Percentiles rank a stretch among this genome's conserved stretches.
Conservation (phyloP, 2,797 vertebrate genomes). For the Aselliscus stoliczkanus region DNA sequence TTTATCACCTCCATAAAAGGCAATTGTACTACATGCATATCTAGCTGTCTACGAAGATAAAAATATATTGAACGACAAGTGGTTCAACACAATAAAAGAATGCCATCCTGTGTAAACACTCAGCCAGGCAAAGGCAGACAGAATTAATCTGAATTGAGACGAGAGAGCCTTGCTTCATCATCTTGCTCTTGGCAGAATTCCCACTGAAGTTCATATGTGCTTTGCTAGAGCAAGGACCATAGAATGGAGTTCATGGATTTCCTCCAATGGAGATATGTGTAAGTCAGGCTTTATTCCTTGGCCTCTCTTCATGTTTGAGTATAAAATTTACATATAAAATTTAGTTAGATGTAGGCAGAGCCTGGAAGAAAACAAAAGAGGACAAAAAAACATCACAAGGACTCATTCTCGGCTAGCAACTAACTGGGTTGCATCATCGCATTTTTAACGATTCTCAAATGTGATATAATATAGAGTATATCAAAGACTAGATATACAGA, state of each 20-base stretch:
- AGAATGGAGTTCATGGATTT: not conserved
- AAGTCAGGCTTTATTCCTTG: conserved; percentile 53
- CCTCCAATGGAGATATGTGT: conserved; percentile 39
- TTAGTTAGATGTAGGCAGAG: not conserved
- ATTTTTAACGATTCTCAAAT: not conserved
- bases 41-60: conserved; percentile 79
- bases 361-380: not conserved
- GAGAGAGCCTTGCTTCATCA: conserved; percentile 36
- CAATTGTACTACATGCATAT: conserved; percentile 77
- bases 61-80: conserved; percentile 78
- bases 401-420: not conserved
- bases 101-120: conserved; percentile 69
- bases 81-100: conserved; percentile 67
- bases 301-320: conserved; percentile 19
- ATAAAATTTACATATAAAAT: conserved; percentile 30
- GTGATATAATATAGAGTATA: not conserved
- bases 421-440: not conserved
- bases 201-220: conserved; percentile 29
- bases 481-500: not conserved
- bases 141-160: conserved; percentile 80
- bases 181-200: conserved; percentile 58
- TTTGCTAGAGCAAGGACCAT: conserved; percentile 11
- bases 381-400: not conserved
- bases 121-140: conserved; percentile 71
- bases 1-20: conserved; percentile 78